Evolutionary conservation across 92 coral and sea anemone genomes (phyloP).

Genomic region (Porites divaricata): DNA sequence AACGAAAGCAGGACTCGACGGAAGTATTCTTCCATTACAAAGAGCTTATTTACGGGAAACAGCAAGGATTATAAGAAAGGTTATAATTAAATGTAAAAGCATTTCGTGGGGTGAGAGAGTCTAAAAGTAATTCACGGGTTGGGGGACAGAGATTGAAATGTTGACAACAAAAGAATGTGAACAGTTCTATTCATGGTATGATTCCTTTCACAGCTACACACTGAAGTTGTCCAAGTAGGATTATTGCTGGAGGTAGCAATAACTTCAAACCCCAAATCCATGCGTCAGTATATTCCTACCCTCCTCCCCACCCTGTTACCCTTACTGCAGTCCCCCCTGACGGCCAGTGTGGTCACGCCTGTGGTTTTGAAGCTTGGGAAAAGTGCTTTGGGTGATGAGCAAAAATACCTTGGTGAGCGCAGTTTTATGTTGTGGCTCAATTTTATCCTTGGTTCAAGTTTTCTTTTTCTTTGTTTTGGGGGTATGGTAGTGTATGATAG

Average conservation of each 20-base stretch:
- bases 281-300: slow-evolving; percentile 70
- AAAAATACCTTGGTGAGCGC: slow-evolving; percentile 70
- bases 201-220: slow-evolving; percentile 51
- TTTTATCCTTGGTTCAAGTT: background rate
- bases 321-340: slow-evolving; percentile 82
- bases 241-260: slow-evolving; percentile 69
- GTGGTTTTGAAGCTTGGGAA: slow-evolving; percentile 78
- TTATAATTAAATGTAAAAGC: too few relatives aligned
- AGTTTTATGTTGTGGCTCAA: too few relatives aligned
- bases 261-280: slow-evolving; percentile 69
- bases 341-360: slow-evolving; percentile 74
- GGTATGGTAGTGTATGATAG: too few relatives aligned
- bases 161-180: too few relatives aligned
- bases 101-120: too few relatives aligned
- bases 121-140: background rate
- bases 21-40: too few relatives aligned
- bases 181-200: background rate
- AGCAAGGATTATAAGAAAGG: too few relatives aligned
- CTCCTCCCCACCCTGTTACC: slow-evolving; percentile 67
- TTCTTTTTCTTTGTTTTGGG: background rate
- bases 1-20: too few relatives aligned
- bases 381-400: slow-evolving; percentile 62
- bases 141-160: background rate
- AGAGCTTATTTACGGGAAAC: too few relatives aligned
- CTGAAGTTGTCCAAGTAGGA: slow-evolving; percentile 66